Evolutionary conservation across 2,113 vertebrate species (phyloP), one percentile per base, ranked within the genome.

Genomic region (Caretta caretta): DNA sequence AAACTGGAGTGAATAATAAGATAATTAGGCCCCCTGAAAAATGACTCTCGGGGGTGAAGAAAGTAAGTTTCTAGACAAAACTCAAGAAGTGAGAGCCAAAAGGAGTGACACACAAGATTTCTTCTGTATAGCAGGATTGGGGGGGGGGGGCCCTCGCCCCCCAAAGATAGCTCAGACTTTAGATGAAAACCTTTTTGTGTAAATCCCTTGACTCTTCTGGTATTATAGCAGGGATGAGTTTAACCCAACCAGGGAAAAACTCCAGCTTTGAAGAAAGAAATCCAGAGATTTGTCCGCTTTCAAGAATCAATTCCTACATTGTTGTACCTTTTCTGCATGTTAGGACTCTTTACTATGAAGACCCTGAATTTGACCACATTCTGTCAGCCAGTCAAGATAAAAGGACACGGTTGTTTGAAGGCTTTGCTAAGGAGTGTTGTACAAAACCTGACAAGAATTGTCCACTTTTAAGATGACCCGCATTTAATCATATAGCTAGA

Each of bases 401-500:
- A 97, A 94, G 90, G 90, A 48, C 14, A 35, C 81, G 80, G 69
- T 62, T 72, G 81, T 82, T 53, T 88, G 91, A 92, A 91, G 35
- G 42, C 75, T 89, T 48, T 51, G 24, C 80, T 8, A 38, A 86
- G 46, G 38, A 88, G 80, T 2, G 0, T 93, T 62, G 24, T 62
- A 49, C 20, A 94, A 86, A 95, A 83, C 35, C 78, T 91, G 81
- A 9, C 78, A 89, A 90, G 62, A 65, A 86, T 48, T 85, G 90
- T 90, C 76, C 92, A 83, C 75, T 98, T 93, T 78, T 91, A 92
- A 97, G 38, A 92, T 89, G 94, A 88, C 93, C 84, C 89, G 86
- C 83, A 78, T 93, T 97, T 98, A 94, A 97, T 98, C 96, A 96
- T 83, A 96, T 88, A 83, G 84, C 92, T 97, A 92, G 85, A 94